Evolutionary conservation across 2,797 vertebrate genomes (phyloP).

Genomic region (Mus caroli): DNA sequence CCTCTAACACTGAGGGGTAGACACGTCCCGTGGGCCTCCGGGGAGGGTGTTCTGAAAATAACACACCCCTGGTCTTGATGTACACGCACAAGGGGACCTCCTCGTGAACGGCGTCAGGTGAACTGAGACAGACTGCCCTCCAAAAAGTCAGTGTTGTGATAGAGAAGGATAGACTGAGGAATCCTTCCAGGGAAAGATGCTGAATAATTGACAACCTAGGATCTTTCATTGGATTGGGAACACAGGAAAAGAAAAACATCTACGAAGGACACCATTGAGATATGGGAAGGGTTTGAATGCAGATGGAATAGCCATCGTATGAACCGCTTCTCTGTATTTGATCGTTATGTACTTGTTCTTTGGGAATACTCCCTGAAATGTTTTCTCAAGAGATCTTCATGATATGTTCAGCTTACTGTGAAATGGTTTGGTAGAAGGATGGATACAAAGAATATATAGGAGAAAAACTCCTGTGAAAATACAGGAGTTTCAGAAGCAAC

Average conservation of each 20-base stretch:
- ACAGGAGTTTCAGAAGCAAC: not conserved
- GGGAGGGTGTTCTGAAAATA: not conserved
- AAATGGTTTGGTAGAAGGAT: not conserved
- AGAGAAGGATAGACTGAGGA: not conserved
- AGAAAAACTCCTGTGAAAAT: no score
- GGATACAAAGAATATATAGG: not conserved
- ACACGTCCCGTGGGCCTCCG: not conserved
- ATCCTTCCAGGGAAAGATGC: not conserved
- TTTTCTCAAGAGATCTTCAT: not conserved
- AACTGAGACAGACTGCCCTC: not conserved
- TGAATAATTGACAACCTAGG: not conserved
- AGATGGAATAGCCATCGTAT: not conserved
- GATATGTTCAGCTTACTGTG: not conserved
- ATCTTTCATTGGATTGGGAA: not conserved
- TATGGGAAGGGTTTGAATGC: not conserved
- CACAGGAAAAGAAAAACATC: not conserved
- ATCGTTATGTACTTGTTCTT: not conserved
- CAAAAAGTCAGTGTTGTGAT: not conserved
- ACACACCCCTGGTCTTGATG: not conserved
- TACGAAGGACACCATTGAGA: not conserved
- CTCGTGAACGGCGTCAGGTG: not conserved
- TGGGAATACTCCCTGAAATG: not conserved
- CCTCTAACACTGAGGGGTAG: not conserved
- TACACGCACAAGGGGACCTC: not conserved
- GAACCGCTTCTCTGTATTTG: not conserved